These are phyloP conservation scores for Xanthorhoe designata DNA, from an alignment of 2,888 invertebrate species.

Conservation along the genomic window DNA sequence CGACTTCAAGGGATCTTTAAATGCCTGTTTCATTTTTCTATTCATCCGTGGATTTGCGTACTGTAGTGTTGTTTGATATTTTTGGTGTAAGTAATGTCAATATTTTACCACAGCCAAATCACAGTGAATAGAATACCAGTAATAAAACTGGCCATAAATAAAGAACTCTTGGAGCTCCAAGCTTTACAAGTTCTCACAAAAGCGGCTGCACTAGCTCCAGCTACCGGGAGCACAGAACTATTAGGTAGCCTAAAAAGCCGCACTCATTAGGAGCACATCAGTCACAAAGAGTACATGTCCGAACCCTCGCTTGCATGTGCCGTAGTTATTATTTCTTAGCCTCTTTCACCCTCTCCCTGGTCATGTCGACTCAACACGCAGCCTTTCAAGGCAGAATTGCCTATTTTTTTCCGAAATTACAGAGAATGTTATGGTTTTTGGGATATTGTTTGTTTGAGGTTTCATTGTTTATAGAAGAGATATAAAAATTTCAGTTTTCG, in stretches of 20 bases:
- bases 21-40: too few species aligned
- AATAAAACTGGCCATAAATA: too few species aligned
- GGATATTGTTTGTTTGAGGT: not conserved
- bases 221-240: not conserved
- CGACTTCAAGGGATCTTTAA: too few species aligned
- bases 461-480: too few species aligned
- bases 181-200: not conserved
- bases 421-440: constrained; percentile 2
- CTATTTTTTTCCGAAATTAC: constrained; percentile 18
- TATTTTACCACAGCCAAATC: too few species aligned
- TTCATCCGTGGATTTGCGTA: too few species aligned
- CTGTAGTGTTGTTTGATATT: too few species aligned
- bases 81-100: too few species aligned
- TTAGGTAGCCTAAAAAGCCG: constrained; percentile 32
- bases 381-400: constrained; percentile 29
- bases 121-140: too few species aligned
- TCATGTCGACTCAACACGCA: constrained; percentile 47
- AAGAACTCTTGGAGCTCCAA: too few species aligned
- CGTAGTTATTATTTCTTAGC: constrained; percentile 82
- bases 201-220: not conserved
- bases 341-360: constrained; percentile 58
- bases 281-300: constrained; percentile 59
- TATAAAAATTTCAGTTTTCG: too few species aligned
- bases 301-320: constrained; percentile 72
- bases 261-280: constrained; percentile 59